These are phyloP conservation scores for Aricia artaxerxes DNA, from an alignment of 2,888 invertebrate species.

Conservation along the genomic window DNA sequence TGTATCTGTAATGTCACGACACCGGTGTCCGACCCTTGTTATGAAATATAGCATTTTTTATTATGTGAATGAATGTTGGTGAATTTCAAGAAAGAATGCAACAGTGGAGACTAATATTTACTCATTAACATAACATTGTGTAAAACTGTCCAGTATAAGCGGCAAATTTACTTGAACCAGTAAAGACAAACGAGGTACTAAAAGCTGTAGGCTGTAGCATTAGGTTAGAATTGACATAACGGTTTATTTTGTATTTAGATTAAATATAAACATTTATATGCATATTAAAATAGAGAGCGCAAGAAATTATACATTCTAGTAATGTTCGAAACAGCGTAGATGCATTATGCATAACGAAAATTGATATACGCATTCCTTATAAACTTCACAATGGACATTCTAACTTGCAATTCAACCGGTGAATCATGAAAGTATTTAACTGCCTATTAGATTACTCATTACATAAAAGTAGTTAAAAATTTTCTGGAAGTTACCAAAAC, in stretches of 20 bases:
- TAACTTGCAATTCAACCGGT: slow-evolving; percentile 11
- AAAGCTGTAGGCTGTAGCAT: not conserved
- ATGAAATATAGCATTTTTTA: too few relatives aligned
- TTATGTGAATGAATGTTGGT: too few relatives aligned
- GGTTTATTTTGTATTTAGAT: not conserved
- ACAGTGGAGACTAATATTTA: too few relatives aligned
- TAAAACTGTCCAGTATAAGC: too few relatives aligned
- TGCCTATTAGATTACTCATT: not conserved
- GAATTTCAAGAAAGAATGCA: too few relatives aligned
- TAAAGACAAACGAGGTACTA: too few relatives aligned
- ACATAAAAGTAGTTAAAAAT: not conserved
- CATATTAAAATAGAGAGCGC: slow-evolving; percentile 22
- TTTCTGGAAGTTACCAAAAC: too few relatives aligned
- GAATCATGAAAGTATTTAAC: not conserved
- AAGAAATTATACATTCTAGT: slow-evolving; percentile 18
- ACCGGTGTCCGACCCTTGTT: too few relatives aligned
- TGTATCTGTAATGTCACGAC: too few relatives aligned
- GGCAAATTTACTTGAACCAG: too few relatives aligned
- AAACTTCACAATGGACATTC: slow-evolving; percentile 26
- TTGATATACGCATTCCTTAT: slow-evolving; percentile 25
- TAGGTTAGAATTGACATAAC: not conserved
- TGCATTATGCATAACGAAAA: slow-evolving; percentile 23
- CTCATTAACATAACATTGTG: too few relatives aligned
- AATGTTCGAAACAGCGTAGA: not conserved
- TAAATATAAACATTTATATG: not conserved